Evolutionary conservation across 2,797 vertebrate species (phyloP), one percentile per base, ranked within the genome.

Genomic region (Chrosomus eos): DNA sequence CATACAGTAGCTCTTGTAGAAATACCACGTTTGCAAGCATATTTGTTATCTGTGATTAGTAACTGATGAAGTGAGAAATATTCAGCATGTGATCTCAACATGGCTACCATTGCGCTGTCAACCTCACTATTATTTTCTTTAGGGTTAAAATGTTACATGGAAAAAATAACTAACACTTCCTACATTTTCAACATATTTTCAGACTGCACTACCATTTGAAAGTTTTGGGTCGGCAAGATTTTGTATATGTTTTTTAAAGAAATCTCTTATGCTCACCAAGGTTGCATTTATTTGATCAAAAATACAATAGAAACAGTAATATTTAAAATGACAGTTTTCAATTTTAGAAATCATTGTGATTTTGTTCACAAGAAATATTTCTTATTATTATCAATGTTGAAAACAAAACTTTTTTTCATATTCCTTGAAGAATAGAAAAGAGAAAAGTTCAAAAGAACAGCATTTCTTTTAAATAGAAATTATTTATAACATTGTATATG

Each of bases 51-150:
- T 33, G 28, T 53, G 48, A 55, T 36, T 55, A n/a, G 31, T 51
- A 73, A 33, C 31, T 14, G 31, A 74, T 14, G 48, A 75, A 53
- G 28, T 74, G 31, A 75, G 48, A 55, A 75, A 55, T 75, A 16
- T 53, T 75, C 31, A 55, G 45, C 45, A 55, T 75, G 51, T 13
- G 28, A 75, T 75, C 5, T 5, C 45, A 48, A 5, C 45, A 48
- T 48, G 45, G 45, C 45, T 48, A 3, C 5, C 19, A 0, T 21
- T 76, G 23, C n/a, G 21, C 73, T 14, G 1, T 73, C 2, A 33
- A 53, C 45, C 10, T 5, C 45, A 33, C 16, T 45, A 16, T 71
- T 43, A 1, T 18, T 45, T 72, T 28, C 40, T 51, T 31, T 21
- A 53, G 28, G 28, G 19, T 36, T 36, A 36, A 31, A 48, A 31